A percentile compares a stretch with the other conserved stretches of the same genome.
phyloP scores from a whole-genome alignment of 2,113 vertebrate species.

The Porphyrio hochstetteri region DNA sequence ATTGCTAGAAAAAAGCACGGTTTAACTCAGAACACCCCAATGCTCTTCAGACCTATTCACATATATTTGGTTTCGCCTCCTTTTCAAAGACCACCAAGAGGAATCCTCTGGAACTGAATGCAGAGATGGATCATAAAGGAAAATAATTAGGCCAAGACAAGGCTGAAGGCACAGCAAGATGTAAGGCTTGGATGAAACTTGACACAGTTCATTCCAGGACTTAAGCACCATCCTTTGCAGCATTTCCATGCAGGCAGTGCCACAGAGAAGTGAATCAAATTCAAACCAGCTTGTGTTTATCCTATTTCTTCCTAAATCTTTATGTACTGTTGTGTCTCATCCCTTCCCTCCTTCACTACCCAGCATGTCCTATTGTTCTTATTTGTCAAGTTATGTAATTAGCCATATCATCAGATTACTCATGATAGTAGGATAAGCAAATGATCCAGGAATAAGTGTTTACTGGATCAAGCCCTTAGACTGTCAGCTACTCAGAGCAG shows the following conservation, averaged over 20 bases:
- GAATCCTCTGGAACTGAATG: not conserved
- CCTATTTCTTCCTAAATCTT: not conserved
- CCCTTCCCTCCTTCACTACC: not conserved
- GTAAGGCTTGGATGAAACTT: not conserved
- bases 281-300: slow-evolving; percentile 4
- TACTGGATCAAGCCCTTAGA: slow-evolving; percentile 45
- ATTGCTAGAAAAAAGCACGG: not conserved
- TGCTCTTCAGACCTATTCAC: not conserved
- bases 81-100: not conserved
- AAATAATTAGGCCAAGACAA: not conserved
- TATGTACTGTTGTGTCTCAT: not conserved
- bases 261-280: not conserved
- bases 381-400: slow-evolving; percentile 19
- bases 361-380: not conserved
- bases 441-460: slow-evolving; percentile 30
- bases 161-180: not conserved
- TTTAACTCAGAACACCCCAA: not conserved
- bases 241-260: not conserved
- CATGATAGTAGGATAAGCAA: not conserved
- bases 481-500: slow-evolving; percentile 25
- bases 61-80: not conserved
- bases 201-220: not conserved
- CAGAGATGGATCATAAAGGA: not conserved
- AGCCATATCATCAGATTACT: slow-evolving; percentile 32
- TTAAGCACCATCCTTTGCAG: not conserved